Percentiles rank a stretch among this genome's conserved stretches.
These are phyloP conservation scores for Halichoerus grypus DNA, from an alignment of 2,113 vertebrate species.

Conservation along the genomic window DNA sequence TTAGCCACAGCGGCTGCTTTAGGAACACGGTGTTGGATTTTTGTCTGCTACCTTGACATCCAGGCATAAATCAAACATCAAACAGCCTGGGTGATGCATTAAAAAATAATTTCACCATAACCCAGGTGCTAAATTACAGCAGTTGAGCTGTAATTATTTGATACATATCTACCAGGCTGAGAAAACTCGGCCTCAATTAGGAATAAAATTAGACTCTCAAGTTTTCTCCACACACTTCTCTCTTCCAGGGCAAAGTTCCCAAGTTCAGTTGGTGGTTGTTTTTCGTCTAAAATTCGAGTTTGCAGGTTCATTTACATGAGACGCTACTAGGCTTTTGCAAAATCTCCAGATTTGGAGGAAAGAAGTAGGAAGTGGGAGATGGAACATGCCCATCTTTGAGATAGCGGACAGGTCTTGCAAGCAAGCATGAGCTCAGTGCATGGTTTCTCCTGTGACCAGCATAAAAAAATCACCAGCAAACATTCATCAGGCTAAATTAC, in stretches of 20 bases:
- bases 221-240: background rate
- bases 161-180: background rate
- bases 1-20: accelerated
- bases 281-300: background rate
- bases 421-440: background rate
- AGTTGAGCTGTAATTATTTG: constrained; percentile 50
- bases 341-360: background rate
- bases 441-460: background rate
- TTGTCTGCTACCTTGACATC: background rate
- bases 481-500: background rate
- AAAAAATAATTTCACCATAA: constrained; percentile 6
- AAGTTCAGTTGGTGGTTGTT: background rate
- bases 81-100: background rate
- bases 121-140: constrained; percentile 51
- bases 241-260: background rate
- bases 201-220: background rate
- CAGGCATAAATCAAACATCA: constrained; percentile 45
- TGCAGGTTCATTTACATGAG: background rate
- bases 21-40: background rate
- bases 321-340: background rate
- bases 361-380: background rate
- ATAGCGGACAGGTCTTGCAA: background rate
- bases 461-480: background rate
- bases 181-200: constrained; percentile 6
- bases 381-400: background rate